These are phyloP conservation scores for Collichthys lucidus DNA, from an alignment of 2,113 vertebrate genomes.

Conservation along the genomic window DNA sequence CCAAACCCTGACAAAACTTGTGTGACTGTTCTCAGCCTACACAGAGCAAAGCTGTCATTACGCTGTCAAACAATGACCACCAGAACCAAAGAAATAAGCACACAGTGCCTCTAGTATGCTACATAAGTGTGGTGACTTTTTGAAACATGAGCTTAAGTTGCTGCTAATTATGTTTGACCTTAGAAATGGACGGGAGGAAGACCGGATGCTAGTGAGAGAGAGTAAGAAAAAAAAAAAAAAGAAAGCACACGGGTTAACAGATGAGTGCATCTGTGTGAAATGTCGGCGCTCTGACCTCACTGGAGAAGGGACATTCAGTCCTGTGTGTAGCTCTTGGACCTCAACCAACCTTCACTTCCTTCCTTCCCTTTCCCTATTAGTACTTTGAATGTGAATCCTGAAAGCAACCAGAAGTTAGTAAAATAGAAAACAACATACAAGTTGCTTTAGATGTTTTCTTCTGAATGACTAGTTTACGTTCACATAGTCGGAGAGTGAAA, in stretches of 20 bases:
- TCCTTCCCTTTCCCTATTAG: conserved; percentile 56
- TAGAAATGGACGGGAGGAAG: conserved; percentile 40
- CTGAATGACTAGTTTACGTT: not conserved
- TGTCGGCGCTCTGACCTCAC: conserved; percentile 64
- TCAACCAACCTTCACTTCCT: conserved; percentile 68
- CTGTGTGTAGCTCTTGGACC: conserved; percentile 58
- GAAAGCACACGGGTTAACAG: conserved; percentile 19
- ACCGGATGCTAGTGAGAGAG: conserved; percentile 60
- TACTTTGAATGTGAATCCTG: conserved; percentile 27
- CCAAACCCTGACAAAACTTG: conserved; percentile 13
- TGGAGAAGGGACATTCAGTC: conserved; percentile 73
- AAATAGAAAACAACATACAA: not conserved
- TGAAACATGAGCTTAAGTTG: conserved; percentile 62
- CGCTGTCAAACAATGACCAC: conserved; percentile 56
- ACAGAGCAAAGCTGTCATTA: conserved; percentile 54
- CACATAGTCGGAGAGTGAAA: not conserved
- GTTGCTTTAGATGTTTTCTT: not conserved
- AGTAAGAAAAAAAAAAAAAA: conserved; percentile 42
- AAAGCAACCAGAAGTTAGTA: conserved; percentile 16
- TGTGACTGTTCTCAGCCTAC: conserved; percentile 33
- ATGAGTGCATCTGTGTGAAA: conserved; percentile 48
- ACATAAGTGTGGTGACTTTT: conserved; percentile 44
- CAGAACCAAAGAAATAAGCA: conserved; percentile 43
- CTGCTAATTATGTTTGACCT: conserved; percentile 65
- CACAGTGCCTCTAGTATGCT: conserved; percentile 31